These are phyloP conservation scores for Crotalus horridus DNA, from an alignment of 2,113 vertebrate species.

Conservation along the genomic window DNA sequence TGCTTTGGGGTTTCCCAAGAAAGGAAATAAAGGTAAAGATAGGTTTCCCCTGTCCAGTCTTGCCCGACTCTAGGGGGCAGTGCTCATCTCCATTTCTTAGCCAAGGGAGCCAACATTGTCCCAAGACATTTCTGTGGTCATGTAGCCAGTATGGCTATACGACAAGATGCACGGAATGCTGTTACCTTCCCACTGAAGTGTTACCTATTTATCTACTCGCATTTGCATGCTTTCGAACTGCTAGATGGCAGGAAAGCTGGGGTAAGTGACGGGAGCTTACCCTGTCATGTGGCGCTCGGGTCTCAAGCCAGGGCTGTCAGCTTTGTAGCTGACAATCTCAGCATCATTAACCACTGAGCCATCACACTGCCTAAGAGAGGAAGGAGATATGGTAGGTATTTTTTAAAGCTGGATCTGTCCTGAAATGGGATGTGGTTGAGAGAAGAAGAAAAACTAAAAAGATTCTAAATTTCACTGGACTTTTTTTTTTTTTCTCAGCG, in stretches of 20 bases:
- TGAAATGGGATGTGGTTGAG: background rate
- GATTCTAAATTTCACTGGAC: background rate
- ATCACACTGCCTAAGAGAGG: background rate
- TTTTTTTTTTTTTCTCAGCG: conserved; percentile 61
- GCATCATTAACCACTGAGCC: background rate
- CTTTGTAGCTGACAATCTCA: background rate
- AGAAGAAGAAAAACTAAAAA: background rate
- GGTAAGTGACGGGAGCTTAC: background rate
- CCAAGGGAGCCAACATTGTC: background rate
- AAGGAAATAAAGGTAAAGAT: background rate
- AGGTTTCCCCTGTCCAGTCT: background rate
- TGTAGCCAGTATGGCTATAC: background rate
- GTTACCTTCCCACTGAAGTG: background rate
- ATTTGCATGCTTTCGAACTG: background rate
- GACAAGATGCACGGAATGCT: background rate
- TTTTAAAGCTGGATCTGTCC: background rate
- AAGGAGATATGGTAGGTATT: background rate
- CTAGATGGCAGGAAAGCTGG: background rate
- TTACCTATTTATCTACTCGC: background rate
- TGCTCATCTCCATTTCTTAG: background rate
- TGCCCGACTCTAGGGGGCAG: background rate
- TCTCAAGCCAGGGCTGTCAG: background rate
- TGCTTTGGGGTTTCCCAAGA: background rate
- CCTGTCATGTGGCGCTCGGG: background rate
- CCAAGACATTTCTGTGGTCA: background rate